phyloP scores from a whole-genome alignment of 2,888 invertebrate genomes.

The Oscheius myriophilus region DNA sequence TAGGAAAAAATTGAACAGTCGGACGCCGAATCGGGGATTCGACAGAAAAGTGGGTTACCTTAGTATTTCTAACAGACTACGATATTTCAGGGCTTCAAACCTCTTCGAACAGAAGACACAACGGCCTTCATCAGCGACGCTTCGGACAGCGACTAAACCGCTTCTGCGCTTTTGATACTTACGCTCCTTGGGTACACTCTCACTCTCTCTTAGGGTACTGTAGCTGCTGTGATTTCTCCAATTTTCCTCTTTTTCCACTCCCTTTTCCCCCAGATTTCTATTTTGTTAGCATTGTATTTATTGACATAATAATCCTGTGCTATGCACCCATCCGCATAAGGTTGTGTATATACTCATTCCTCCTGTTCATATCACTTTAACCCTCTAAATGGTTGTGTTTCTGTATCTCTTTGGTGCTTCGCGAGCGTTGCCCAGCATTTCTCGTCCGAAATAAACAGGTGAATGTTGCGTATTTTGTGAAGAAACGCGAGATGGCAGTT shows the following conservation, averaged over 20 bases:
- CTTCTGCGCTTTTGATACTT: conserved; percentile 5
- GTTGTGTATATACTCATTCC: neutral
- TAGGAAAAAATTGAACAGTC: neutral
- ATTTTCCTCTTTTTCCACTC: neutral
- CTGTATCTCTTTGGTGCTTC: no score
- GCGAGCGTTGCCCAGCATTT: no score
- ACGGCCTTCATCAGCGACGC: conserved; percentile 49
- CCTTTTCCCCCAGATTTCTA: neutral
- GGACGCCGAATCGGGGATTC: conserved; percentile 17
- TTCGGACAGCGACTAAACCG: conserved; percentile 45
- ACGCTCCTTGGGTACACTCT: conserved; percentile 10
- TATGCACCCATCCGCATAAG: conserved; percentile 2
- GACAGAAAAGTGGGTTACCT: conserved; percentile 39
- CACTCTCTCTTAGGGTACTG: conserved; percentile 6
- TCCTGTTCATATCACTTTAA: neutral
- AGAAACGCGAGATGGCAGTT: no score
- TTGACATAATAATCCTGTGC: neutral
- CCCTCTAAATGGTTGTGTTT: neutral
- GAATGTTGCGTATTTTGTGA: no score
- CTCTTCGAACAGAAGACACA: conserved; percentile 58
- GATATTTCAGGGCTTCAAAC: conserved; percentile 64
- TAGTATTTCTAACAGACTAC: neutral
- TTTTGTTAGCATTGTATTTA: neutral
- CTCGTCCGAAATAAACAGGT: no score
- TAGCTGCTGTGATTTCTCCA: neutral